Evolutionary conservation across 2,797 vertebrate species (phyloP).

Genomic region (Gymnothorax reevesii): DNA sequence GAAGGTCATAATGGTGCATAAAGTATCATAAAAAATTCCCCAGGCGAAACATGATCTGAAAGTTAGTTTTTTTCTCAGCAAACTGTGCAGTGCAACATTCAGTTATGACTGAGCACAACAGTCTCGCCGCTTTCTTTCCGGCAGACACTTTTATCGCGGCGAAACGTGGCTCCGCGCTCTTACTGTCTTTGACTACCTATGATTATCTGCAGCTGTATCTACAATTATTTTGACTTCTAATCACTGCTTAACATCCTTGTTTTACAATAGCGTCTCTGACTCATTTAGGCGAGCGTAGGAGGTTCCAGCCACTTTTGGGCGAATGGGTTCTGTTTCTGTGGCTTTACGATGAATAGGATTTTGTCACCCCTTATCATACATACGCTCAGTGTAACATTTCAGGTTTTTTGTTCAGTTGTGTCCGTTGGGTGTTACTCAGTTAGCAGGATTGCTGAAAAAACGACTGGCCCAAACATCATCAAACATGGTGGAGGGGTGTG

Average conservation of each 20-base stretch:
- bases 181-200: not conserved
- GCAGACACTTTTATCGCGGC: not conserved
- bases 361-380: not conserved
- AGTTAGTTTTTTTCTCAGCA: not conserved
- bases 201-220: not conserved
- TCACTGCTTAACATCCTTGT: not conserved
- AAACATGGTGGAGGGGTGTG: too few relatives aligned
- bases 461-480: too few relatives aligned
- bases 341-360: not conserved
- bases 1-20: not conserved
- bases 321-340: not conserved
- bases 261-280: not conserved
- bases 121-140: not conserved
- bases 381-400: constrained; percentile 8
- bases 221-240: not conserved
- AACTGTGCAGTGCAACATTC: not conserved
- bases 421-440: too few relatives aligned
- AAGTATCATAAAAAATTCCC: not conserved
- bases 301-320: not conserved
- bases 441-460: too few relatives aligned
- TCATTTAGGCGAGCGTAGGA: not conserved
- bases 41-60: not conserved
- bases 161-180: not conserved
- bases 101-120: not conserved
- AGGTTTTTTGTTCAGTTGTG: too few relatives aligned